phyloP scores from a whole-genome alignment of 2,113 vertebrate species.

The Xyliphius kryptos region DNA sequence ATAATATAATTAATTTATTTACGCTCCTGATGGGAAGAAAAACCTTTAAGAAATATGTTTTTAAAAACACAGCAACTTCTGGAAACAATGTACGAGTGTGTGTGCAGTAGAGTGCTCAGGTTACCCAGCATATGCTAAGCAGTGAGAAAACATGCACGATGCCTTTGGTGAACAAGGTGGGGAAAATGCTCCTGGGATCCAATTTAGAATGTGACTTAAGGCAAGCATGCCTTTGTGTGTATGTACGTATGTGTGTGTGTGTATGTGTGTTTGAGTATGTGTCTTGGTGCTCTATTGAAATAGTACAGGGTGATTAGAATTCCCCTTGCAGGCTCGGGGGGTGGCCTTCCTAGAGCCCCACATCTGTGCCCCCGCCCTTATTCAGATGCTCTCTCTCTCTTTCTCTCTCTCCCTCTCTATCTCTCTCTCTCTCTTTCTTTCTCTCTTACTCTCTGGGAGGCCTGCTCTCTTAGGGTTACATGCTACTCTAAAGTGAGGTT shows the following conservation, averaged over 20 bases:
- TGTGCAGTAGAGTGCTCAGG: conserved; percentile 76
- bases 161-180: conserved; percentile 86
- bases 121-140: conserved; percentile 83
- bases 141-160: conserved; percentile 76
- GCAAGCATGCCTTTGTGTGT: conserved; percentile 52
- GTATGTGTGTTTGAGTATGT: conserved; percentile 44
- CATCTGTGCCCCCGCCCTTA: conserved; percentile 29
- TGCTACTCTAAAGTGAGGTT: conserved; percentile 54
- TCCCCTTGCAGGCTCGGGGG: conserved; percentile 48
- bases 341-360: conserved; percentile 46
- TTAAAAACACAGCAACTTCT: conserved; percentile 50
- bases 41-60: conserved; percentile 63
- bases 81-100: conserved; percentile 50
- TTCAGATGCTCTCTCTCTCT: conserved; percentile 35
- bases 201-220: conserved; percentile 92
- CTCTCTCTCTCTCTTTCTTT: conserved; percentile 19
- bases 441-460: conserved; percentile 23
- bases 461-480: conserved; percentile 46
- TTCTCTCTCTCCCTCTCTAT: conserved; percentile 21
- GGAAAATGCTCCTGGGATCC: conserved; percentile 82
- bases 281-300: conserved; percentile 67
- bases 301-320: conserved; percentile 59
- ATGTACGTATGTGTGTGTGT: conserved; percentile 29
- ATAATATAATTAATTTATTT: no score
- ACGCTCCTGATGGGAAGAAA: conserved; percentile 83